These are phyloP conservation scores for Lycocerus yunnanus DNA, from an alignment of 2,888 invertebrate species.

Conservation along the genomic window DNA sequence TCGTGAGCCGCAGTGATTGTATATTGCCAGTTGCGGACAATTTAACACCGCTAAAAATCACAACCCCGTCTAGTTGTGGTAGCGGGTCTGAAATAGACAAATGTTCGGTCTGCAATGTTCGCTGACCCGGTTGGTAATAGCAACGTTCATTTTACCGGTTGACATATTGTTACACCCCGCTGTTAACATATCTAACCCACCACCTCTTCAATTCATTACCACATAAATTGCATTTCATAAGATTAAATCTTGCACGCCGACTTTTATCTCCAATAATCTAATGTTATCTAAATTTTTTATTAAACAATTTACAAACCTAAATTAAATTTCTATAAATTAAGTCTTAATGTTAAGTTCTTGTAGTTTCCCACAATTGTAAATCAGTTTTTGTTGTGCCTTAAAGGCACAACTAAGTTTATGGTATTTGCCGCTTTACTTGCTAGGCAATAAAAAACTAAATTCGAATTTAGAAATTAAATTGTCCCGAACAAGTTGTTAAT, in stretches of 20 bases:
- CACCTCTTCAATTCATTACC: slow-evolving; percentile 26
- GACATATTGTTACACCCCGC: slow-evolving; percentile 35
- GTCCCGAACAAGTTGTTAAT: background rate
- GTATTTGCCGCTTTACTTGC: background rate
- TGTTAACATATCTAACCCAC: slow-evolving; percentile 29
- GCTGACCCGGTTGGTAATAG: slow-evolving; percentile 36
- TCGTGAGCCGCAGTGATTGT: slow-evolving; percentile 32
- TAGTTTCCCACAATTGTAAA: background rate
- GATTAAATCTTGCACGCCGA: slow-evolving; percentile 1
- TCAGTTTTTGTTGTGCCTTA: background rate
- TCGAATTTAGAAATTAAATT: background rate
- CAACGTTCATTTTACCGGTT: slow-evolving; percentile 32
- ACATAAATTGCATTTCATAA: slow-evolving; percentile 30
- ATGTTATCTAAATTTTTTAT: background rate
- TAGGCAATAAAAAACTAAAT: background rate
- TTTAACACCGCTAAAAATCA: slow-evolving; percentile 39
- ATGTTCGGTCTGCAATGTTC: slow-evolving; percentile 38
- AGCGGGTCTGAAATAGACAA: slow-evolving; percentile 39
- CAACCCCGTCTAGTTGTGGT: slow-evolving; percentile 35
- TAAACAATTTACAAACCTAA: background rate
- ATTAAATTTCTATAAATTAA: background rate
- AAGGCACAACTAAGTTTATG: background rate
- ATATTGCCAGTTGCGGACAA: slow-evolving; percentile 39
- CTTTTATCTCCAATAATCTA: background rate
- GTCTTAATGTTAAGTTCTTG: background rate